Evolutionary conservation across 2,113 vertebrate species (phyloP), one percentile per base, ranked within the genome.

Genomic region (Lophura nycthemera): DNA sequence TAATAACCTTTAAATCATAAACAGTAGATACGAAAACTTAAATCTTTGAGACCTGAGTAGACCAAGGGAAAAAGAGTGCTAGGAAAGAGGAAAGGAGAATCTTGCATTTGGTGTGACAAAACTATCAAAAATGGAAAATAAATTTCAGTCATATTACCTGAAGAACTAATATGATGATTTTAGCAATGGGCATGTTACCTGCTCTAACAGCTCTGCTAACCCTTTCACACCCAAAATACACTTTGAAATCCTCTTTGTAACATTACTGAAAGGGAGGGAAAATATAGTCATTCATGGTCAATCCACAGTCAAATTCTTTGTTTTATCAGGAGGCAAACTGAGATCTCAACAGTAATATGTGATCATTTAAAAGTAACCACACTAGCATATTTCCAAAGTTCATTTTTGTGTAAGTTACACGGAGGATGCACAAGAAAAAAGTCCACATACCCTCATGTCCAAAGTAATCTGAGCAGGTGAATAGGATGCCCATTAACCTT

Each of bases 51-150:
- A 29, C 27, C 34, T 93, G 12, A 48, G 45, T 21, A 32, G 19
- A 11, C 6, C 42, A 70, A 63, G 20, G 21, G 75, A 93, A 45
- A 73, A 8, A 90, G 92, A 47, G 42, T 1, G 4, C 42, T 90
- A 80, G 15, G 10, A 72, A 25, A 69, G 8, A 12, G 83, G 32
- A 81, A 87, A 14, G 18, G 83, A 71, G 1, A 21, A 18, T 38
- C 30, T 78, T 89, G 29, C 21, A 76, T 91, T 66, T 66, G 10
- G 52, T 78, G 22, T 75, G 59, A 86, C 21, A 75, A 87, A 93
- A 65, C 65, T 16, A 67, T 59, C 84, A 59, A 88, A 96, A 95
- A 76, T 22, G 9, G 22, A 93, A 88, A 48, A 54, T 83, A 90
- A 92, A 73, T 64, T 91, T 40, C 1, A n/a, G 20, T 71, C 48